Evolutionary conservation across 2,888 invertebrate species (phyloP), one percentile per base, ranked within the genome.

Genomic region (Tethea ocularis): DNA sequence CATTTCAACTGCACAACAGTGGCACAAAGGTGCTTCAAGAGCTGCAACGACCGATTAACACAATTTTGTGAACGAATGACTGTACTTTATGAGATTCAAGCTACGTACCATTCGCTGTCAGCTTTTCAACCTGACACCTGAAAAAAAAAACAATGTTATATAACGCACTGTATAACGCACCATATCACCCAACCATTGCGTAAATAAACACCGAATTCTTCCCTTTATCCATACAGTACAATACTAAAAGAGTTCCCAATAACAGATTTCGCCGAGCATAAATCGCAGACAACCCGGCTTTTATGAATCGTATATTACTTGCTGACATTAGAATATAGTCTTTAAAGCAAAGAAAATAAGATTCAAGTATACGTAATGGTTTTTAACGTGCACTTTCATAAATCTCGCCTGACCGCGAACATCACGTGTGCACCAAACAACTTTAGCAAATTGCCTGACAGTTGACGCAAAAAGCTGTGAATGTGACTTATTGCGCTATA

Each of bases 221-320:
- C 33, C 15, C 6, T 5, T 54, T 33, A 33, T 33, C 33, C 33
- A 22, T 36, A 54, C 33, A 33, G 22, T 36, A 33, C 54, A 76
- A n/a, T 77, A 75, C 77, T 75, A 78, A 72, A 60, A 66, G 65
- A 64, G 67, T 68, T 72, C 69, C 75, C 77, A 81, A 83, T 83
- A 82, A 79, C 82, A 82, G 83, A 81, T 82, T 83, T 79, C 61
- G 72, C 67, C 65, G 72, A 75, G 75, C 80, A 82, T 83, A 83
- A 83, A 84, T 84, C 79, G 77, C 77, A 70, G 73, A 66, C 75
- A 73, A 71, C 72, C 74, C 74, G 59, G 69, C 78, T 77, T 77
- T 81, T 82, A 82, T 74, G 82, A 77, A 83, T 65, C 66, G 66
- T 71, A 67, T 75, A 77, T 81, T 81, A 15, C 38, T 82, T 78